Evolutionary conservation across 2,888 invertebrate genomes (phyloP).

Genomic region (Dicranocentrus wangi): DNA sequence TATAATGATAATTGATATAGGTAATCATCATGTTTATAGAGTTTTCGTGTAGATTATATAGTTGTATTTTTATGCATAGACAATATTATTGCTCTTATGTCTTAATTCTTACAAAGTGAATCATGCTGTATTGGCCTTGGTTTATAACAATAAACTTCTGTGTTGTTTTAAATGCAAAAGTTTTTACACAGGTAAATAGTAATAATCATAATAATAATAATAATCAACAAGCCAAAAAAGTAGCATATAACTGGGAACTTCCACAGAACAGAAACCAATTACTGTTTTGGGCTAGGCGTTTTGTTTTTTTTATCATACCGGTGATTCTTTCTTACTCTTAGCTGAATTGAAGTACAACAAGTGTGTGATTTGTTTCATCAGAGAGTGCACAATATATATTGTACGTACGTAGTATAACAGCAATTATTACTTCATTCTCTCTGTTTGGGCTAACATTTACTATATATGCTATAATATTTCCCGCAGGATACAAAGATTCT

Average conservation of each 20-base stretch:
- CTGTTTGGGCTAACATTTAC: slow-evolving; percentile 39
- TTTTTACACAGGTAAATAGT: slow-evolving; percentile 36
- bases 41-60: no score
- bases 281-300: not conserved
- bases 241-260: slow-evolving; percentile 38
- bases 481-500: slow-evolving; percentile 36
- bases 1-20: not conserved
- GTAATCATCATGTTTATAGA: slow-evolving; percentile 3
- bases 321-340: slow-evolving; percentile 27
- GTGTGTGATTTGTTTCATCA: not conserved
- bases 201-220: slow-evolving; percentile 49
- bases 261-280: slow-evolving; percentile 17
- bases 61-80: slow-evolving; percentile 62
- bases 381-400: slow-evolving; percentile 27
- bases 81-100: slow-evolving; percentile 65
- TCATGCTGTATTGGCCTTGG: slow-evolving; percentile 59
- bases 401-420: slow-evolving; percentile 39
- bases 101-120: slow-evolving; percentile 65
- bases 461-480: slow-evolving; percentile 44
- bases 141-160: slow-evolving; percentile 62
- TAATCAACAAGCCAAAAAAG: slow-evolving; percentile 44
- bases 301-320: not conserved
- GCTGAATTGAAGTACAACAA: slow-evolving; percentile 24
- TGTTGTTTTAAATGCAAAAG: slow-evolving; percentile 59
- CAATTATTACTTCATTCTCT: slow-evolving; percentile 26